phyloP scores from a whole-genome alignment of 2,888 invertebrate species.

The Adela reaumurella region DNA sequence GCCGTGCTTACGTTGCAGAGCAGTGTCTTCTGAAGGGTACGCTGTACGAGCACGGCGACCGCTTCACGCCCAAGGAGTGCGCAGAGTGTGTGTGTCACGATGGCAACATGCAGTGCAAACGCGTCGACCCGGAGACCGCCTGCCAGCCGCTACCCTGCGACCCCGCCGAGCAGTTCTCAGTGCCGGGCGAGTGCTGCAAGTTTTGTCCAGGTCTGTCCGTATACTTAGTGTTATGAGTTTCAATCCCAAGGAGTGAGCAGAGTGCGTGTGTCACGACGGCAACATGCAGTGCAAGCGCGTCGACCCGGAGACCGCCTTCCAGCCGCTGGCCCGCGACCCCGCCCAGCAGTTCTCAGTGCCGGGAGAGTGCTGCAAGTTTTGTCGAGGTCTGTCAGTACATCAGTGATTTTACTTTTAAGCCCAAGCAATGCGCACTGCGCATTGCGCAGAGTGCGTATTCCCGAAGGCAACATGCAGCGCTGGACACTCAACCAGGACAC shows the following conservation, averaged over 20 bases:
- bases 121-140: constrained; percentile 66
- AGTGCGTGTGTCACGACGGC: constrained; percentile 81
- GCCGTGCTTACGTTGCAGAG: too few species aligned
- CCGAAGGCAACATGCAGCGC: constrained; percentile 79
- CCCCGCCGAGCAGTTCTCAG: constrained; percentile 71
- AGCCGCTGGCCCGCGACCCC: constrained; percentile 71
- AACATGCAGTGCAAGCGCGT: constrained; percentile 73
- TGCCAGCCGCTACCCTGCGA: constrained; percentile 80
- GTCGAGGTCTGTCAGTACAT: too few species aligned
- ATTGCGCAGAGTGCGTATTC: constrained; percentile 77
- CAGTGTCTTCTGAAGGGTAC: constrained; percentile 66
- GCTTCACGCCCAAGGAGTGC: constrained; percentile 69
- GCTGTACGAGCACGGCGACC: constrained; percentile 78
- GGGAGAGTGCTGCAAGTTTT: constrained; percentile 87
- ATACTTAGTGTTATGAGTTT: too few species aligned
- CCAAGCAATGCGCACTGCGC: too few species aligned
- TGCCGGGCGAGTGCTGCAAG: constrained; percentile 85
- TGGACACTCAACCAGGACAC: constrained; percentile 66
- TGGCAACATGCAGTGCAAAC: constrained; percentile 75
- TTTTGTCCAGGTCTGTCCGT: constrained; percentile 91
- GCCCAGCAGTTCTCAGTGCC: constrained; percentile 76
- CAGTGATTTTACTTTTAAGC: too few species aligned
- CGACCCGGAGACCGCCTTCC: constrained; percentile 72
- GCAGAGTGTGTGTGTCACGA: constrained; percentile 79
- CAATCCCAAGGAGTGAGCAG: constrained; percentile 72